Conservation (phyloP, 2,888 invertebrate species). For the Caenorhabditis sp. region DNA sequence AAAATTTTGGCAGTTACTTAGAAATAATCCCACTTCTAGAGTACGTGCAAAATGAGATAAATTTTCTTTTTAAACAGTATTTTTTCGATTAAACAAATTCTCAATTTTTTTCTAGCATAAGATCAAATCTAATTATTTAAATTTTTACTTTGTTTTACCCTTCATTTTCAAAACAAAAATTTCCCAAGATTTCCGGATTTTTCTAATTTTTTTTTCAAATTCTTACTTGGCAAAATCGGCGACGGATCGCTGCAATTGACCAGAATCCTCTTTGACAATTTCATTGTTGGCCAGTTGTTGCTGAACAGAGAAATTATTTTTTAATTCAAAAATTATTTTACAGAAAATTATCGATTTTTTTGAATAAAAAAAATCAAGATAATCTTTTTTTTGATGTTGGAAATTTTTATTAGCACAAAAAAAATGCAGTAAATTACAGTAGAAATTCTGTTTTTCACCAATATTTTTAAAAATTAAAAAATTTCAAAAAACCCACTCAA, state of each 20-base stretch:
- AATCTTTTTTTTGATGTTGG: background rate
- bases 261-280: conserved; percentile 38
- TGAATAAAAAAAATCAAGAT: background rate
- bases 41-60: too few species aligned
- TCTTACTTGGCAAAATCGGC: conserved; percentile 48
- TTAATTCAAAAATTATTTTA: background rate
- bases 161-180: too few species aligned
- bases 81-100: background rate
- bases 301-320: conserved; percentile 23
- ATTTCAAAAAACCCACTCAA: conserved; percentile 33
- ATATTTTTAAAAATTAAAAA: background rate
- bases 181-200: too few species aligned
- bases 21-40: too few species aligned
- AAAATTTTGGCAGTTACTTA: too few species aligned
- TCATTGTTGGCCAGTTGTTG: conserved; percentile 63
- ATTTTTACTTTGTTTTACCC: too few species aligned
- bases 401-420: background rate
- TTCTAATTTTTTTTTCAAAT: background rate
- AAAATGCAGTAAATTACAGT: background rate
- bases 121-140: too few species aligned
- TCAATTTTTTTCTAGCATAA: too few species aligned
- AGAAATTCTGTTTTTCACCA: background rate
- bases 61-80: too few species aligned
- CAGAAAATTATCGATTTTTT: too few species aligned
- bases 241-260: conserved; percentile 60